phyloP scores from a whole-genome alignment of 2,888 invertebrate genomes.

The Lycophotia porphyrea region DNA sequence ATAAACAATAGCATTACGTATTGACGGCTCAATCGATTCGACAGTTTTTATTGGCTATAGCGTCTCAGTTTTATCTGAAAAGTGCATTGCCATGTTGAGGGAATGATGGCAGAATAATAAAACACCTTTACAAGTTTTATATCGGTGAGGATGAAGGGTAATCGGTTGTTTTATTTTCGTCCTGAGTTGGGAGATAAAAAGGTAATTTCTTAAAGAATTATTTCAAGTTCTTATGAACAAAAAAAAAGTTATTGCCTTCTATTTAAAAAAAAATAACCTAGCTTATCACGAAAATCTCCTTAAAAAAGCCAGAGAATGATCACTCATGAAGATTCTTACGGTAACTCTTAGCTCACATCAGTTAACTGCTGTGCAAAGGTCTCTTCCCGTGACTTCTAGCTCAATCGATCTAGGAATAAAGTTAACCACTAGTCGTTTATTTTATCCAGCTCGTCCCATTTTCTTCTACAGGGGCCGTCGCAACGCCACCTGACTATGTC shows the following conservation, averaged over 20 bases:
- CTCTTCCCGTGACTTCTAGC: background rate
- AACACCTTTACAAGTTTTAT: constrained; percentile 82
- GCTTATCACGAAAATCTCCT: background rate
- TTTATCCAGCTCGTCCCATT: no score
- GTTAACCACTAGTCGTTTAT: no score
- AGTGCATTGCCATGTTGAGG: constrained; percentile 84
- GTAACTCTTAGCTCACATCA: background rate
- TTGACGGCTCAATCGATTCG: constrained; percentile 76
- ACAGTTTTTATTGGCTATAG: constrained; percentile 80
- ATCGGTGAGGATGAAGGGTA: constrained; percentile 61
- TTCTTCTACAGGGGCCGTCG: no score
- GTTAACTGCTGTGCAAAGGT: background rate
- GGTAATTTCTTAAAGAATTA: background rate
- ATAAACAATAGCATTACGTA: constrained; percentile 67
- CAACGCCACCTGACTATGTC: no score
- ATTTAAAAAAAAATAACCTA: background rate
- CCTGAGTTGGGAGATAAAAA: constrained; percentile 12
- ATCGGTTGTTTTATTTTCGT: constrained; percentile 55
- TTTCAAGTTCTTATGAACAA: background rate
- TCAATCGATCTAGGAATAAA: no score
- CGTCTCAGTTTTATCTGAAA: constrained; percentile 75
- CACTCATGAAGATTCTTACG: background rate
- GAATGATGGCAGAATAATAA: constrained; percentile 81
- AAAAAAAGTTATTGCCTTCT: background rate
- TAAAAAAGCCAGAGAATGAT: background rate